A percentile compares a stretch with the other conserved stretches of the same genome.
phyloP scores from a whole-genome alignment of 2,888 invertebrate genomes.

The Leptinotarsa tumamoca region DNA sequence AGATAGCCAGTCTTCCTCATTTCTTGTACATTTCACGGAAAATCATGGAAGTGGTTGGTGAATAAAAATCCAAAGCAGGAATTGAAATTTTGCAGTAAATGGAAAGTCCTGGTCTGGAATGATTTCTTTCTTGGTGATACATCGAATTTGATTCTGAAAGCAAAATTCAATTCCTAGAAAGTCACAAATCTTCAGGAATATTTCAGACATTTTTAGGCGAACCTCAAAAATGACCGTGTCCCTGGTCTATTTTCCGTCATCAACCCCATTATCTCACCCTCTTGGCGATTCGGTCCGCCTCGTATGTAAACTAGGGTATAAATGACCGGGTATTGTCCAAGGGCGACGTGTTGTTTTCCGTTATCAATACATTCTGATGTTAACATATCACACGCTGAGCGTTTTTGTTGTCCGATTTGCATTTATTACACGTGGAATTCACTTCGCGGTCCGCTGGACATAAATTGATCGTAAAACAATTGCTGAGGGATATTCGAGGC shows the following conservation, averaged over 20 bases:
- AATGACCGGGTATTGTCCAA: conserved; percentile 25
- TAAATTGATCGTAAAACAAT: conserved; percentile 34
- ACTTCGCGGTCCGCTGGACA: conserved; percentile 22
- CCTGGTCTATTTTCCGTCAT: background rate
- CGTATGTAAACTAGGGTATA: conserved; percentile 11
- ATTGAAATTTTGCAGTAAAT: no score
- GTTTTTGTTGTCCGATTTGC: conserved; percentile 35
- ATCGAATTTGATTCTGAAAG: no score
- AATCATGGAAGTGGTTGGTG: no score
- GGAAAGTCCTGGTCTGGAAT: no score
- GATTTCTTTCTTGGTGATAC: no score
- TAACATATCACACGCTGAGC: conserved; percentile 33
- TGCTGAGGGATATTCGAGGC: conserved; percentile 6
- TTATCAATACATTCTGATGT: conserved; percentile 33
- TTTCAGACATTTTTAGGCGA: no score
- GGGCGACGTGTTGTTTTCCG: conserved; percentile 26
- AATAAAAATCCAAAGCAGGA: no score
- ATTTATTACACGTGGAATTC: conserved; percentile 34
- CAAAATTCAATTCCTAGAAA: no score
- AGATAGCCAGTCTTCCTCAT: no score
- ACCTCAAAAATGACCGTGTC: background rate
- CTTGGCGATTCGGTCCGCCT: background rate
- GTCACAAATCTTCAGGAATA: no score
- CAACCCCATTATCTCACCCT: conserved; percentile 2
- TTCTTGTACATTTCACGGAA: no score